A percentile compares a stretch with the other conserved stretches of the same genome.
phyloP scores from a whole-genome alignment of 2,113 vertebrate species.

The Myanophis thanlyinensis region DNA sequence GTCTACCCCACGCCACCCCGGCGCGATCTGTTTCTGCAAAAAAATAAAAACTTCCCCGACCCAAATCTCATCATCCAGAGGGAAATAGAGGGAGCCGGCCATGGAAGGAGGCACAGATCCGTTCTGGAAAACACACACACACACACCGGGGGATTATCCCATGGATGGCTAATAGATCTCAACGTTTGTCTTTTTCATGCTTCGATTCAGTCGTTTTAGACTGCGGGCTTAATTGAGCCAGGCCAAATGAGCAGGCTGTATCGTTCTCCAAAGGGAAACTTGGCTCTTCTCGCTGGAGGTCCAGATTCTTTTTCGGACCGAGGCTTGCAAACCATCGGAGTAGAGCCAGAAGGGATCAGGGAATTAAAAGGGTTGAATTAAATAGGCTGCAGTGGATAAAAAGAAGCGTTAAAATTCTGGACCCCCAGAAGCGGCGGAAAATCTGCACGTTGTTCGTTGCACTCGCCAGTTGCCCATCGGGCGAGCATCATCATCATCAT shows the following conservation, averaged over 20 bases:
- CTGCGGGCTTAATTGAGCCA: neutral
- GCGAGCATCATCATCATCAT: too few species aligned
- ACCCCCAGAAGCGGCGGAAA: too few species aligned
- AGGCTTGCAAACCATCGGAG: too few species aligned
- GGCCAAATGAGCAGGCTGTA: too few species aligned
- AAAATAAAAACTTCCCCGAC: slow-evolving; percentile 3
- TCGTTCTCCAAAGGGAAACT: too few species aligned
- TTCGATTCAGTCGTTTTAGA: neutral
- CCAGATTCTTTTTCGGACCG: neutral
- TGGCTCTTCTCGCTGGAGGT: neutral
- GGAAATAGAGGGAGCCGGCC: neutral
- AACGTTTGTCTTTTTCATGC: neutral
- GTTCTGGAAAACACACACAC: neutral
- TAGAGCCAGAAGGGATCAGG: too few species aligned
- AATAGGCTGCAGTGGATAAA: too few species aligned
- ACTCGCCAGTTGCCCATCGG: too few species aligned
- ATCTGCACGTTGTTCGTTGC: too few species aligned
- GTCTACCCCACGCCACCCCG: neutral
- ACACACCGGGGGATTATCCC: too few species aligned
- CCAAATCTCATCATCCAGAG: neutral
- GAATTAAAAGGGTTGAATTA: too few species aligned
- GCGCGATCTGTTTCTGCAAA: slow-evolving; percentile 19
- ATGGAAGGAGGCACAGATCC: neutral
- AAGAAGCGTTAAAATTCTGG: too few species aligned
- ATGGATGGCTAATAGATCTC: neutral